phyloP scores from a whole-genome alignment of 2,888 invertebrate genomes.

The Augochlorella aurata region DNA sequence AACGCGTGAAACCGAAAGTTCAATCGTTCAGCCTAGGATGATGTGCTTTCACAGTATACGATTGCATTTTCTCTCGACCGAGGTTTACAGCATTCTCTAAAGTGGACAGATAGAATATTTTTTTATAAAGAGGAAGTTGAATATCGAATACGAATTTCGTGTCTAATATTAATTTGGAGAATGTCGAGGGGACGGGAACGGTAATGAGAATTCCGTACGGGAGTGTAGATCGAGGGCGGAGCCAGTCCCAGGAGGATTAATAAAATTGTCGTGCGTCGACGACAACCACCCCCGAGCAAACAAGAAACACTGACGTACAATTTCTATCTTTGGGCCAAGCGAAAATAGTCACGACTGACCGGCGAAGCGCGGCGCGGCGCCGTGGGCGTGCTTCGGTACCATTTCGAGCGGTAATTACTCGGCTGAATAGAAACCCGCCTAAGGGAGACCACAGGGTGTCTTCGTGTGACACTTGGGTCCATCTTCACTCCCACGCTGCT shows the following conservation, averaged over 20 bases:
- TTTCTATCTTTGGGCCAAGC: slow-evolving; percentile 40
- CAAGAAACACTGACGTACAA: slow-evolving; percentile 30
- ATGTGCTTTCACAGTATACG: too few species aligned
- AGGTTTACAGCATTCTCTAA: too few species aligned
- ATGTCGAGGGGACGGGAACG: neutral
- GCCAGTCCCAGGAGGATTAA: slow-evolving; percentile 2
- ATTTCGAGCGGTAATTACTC: slow-evolving; percentile 50
- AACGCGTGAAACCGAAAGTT: too few species aligned
- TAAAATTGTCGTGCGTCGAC: slow-evolving; percentile 41
- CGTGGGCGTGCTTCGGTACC: slow-evolving; percentile 56
- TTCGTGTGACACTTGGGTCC: slow-evolving; percentile 17
- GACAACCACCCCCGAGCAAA: slow-evolving; percentile 19
- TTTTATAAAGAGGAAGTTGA: too few species aligned
- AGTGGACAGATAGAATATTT: too few species aligned
- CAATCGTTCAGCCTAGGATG: too few species aligned
- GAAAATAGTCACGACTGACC: slow-evolving; percentile 50
- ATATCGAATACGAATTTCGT: too few species aligned
- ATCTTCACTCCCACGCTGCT: slow-evolving; percentile 54
- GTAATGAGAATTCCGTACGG: neutral
- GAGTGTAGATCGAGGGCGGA: slow-evolving; percentile 5
- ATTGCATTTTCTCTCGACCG: too few species aligned
- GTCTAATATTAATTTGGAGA: too few species aligned
- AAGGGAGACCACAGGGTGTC: slow-evolving; percentile 35
- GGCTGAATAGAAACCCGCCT: slow-evolving; percentile 28
- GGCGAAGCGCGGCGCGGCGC: too few species aligned